Conservation (phyloP, 2,888 invertebrate species). For the Nemotelus nigrinus region DNA sequence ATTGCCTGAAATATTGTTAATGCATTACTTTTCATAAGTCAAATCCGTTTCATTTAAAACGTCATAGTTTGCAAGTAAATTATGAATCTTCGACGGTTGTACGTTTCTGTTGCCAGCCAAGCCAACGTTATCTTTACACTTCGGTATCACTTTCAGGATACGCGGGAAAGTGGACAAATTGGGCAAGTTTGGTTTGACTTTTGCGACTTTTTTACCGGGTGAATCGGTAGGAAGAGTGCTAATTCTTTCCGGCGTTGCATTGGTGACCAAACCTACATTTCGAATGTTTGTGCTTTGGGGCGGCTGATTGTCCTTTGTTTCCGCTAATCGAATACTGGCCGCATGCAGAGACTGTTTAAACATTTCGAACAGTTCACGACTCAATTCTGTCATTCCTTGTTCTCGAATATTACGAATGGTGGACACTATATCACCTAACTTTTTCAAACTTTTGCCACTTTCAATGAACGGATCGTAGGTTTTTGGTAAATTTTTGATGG, state of each 20-base stretch:
- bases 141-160: constrained; percentile 7
- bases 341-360: constrained; percentile 5
- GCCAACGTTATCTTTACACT: not conserved
- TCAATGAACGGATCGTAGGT: constrained; percentile 14
- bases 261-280: not conserved
- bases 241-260: no score
- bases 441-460: constrained; percentile 25
- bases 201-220: not conserved
- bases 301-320: not conserved
- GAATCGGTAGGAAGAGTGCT: no score
- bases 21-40: constrained; percentile 21
- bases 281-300: not conserved
- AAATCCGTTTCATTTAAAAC: not conserved
- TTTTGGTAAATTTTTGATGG: not conserved
- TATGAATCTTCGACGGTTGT: not conserved
- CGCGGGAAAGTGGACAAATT: not conserved
- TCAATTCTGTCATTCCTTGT: constrained; percentile 28
- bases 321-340: constrained; percentile 8
- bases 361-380: constrained; percentile 31
- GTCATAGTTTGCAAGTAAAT: not conserved
- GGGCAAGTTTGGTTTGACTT: not conserved
- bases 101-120: not conserved
- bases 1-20: not conserved
- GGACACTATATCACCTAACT: constrained; percentile 10
- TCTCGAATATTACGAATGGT: constrained; percentile 20